Percentiles rank a stretch among this genome's conserved stretches.
Conservation (phyloP, 30 jellyfish, hydroid and myxozoan species). For the Aurelia sp. region DNA sequence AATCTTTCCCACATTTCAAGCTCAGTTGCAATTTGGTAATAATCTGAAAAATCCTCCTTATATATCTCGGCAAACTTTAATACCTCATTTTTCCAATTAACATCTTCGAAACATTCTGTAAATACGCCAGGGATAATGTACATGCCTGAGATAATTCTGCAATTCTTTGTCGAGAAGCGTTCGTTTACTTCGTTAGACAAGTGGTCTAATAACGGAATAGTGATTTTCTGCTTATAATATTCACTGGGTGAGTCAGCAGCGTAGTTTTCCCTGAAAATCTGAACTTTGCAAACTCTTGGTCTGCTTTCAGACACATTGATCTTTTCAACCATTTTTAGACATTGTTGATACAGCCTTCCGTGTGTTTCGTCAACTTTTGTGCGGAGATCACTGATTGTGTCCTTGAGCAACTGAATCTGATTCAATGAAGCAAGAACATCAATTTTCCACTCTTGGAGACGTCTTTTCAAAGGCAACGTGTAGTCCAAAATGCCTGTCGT, state of each 20-base stretch:
- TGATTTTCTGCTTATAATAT: slow-evolving; percentile 24
- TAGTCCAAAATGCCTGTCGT: slow-evolving; percentile 12
- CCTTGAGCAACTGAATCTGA: slow-evolving; percentile 11
- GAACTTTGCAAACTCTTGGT: slow-evolving; percentile 30
- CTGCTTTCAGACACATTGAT: slow-evolving; percentile 13
- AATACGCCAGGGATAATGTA: slow-evolving; percentile 28
- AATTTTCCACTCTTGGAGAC: slow-evolving; percentile 20
- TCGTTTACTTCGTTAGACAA: slow-evolving; percentile 25
- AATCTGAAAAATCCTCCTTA: slow-evolving; percentile 10
- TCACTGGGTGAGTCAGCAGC: slow-evolving; percentile 17
- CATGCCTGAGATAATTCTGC: slow-evolving; percentile 9
- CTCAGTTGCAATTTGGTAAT: slow-evolving; percentile 5
- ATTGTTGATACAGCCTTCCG: background rate
- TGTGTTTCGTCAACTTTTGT: slow-evolving; percentile 7
- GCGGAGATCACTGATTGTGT: background rate
- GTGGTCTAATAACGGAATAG: slow-evolving; percentile 39
- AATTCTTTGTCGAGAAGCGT: slow-evolving; percentile 8
- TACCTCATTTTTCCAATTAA: slow-evolving; percentile 23
- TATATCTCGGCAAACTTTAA: slow-evolving; percentile 14
- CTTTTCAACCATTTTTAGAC: slow-evolving; percentile 12
- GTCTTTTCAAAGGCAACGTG: slow-evolving; percentile 22
- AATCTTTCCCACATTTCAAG: slow-evolving; percentile 35
- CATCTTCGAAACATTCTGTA: background rate
- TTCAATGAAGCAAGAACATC: background rate
- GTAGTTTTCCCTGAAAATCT: background rate